Evolutionary conservation across 2,797 vertebrate genomes (phyloP), one percentile per base, ranked within the genome.

Genomic region (Mus spretus): DNA sequence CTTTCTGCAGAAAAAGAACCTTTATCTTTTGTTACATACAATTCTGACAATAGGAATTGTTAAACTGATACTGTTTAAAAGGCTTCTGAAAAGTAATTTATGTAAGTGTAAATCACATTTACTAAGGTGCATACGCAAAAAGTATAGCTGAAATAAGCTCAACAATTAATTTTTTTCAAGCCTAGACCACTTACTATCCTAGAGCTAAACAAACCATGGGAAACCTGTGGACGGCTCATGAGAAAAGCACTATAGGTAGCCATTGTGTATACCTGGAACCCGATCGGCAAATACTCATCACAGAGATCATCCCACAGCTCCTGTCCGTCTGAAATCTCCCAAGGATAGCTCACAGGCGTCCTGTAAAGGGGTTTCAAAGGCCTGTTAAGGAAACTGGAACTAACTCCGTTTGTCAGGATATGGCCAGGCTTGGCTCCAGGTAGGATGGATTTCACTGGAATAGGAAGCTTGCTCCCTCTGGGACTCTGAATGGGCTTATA

Each of bases 301-400:
- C 98, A 99, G 34, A 99, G 98, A 93, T 99, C 99, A 95, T 99
- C 97, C 99, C 99, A 99, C 97, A 99, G 98, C 96, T 99, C 99
- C 97, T 99, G 99, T 93, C 99, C 98, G 47, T 99, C 99, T 6
- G 98, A 98, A 96, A 99, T 97, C 92, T 99, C 99, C 93, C 98
- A 96, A 96, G 98, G 98, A 92, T 99, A 98, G 82, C 98, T 98
- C 97, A 98, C 97, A 98, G 98, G 44, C 97, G 97, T 96, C 98
- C 97, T 98, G 97, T 78, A 98, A 92, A 97, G 97, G 72, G 97
- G 91, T 97, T 99, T 99, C n/a, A 98, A 97, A 94, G 96, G 87
- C 96, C 98, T 94, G 5, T 93, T 97, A 92, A 98, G 97, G 82
- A 98, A 97, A 53, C 98, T 97, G 88, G 98, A 98, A 95, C 98